Evolutionary conservation across 2,797 vertebrate genomes (phyloP).

Genomic region (Lepilemur ruficaudatus): DNA sequence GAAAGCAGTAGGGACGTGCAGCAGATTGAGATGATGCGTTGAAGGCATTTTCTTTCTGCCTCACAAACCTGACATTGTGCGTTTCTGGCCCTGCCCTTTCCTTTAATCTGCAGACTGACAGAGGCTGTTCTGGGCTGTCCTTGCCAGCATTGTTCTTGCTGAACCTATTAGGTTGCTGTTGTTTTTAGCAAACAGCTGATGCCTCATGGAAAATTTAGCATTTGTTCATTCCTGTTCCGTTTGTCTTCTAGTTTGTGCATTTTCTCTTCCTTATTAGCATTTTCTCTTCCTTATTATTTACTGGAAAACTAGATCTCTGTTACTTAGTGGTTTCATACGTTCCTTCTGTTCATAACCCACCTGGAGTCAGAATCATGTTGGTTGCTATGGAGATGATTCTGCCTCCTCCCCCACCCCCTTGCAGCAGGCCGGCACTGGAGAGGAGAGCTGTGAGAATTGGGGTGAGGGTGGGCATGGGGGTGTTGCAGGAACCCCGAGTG

Average conservation of each 20-base stretch:
- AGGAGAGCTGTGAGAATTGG: fast-evolving
- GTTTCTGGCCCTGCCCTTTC: fast-evolving
- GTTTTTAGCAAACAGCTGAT: conserved; percentile 36
- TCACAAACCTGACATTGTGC: fast-evolving
- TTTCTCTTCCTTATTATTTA: background rate
- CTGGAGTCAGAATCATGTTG: conserved; percentile 34
- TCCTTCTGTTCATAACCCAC: conserved; percentile 19
- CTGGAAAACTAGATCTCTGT: conserved; percentile 29
- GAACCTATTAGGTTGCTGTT: background rate
- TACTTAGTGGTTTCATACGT: background rate
- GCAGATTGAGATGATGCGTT: fast-evolving
- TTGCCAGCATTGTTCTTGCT: background rate
- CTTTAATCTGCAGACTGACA: background rate
- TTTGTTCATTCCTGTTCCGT: background rate
- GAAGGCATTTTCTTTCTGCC: background rate
- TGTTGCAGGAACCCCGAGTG: background rate
- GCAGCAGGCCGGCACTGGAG: background rate
- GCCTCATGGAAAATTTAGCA: background rate
- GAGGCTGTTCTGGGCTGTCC: background rate
- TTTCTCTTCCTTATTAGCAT: background rate
- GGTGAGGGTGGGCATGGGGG: too few relatives aligned
- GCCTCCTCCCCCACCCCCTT: background rate
- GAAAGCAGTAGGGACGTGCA: background rate
- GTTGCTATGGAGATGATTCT: conserved; percentile 65
- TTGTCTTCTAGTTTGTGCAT: background rate